Conservation (phyloP, 2,113 vertebrate genomes). For the Aegotheles bennettii region DNA sequence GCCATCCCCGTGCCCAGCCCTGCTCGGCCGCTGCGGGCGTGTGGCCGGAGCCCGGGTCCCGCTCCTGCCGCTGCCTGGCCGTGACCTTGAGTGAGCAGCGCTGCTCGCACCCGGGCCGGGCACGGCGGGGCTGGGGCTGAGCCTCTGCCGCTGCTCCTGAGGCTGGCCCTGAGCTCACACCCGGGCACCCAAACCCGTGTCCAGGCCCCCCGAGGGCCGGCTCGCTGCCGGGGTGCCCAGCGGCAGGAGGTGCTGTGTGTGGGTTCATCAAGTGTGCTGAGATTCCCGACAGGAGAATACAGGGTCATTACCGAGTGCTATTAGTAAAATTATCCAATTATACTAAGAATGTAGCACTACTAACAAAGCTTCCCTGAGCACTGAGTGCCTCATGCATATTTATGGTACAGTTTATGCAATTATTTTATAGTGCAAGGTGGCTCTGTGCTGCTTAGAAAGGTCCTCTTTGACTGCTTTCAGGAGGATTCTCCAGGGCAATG, state of each 20-base stretch:
- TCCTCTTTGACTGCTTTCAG: background rate
- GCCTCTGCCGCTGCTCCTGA: too few relatives aligned
- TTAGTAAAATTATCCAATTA: conserved; percentile 11
- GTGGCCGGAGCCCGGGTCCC: too few relatives aligned
- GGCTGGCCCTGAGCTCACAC: background rate
- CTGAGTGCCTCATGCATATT: background rate
- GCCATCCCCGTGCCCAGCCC: too few relatives aligned
- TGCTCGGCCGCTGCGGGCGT: too few relatives aligned
- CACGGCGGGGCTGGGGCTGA: too few relatives aligned
- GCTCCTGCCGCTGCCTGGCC: too few relatives aligned
- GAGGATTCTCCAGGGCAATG: background rate
- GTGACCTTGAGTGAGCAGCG: too few relatives aligned
- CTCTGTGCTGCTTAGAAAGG: background rate
- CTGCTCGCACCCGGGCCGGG: too few relatives aligned
- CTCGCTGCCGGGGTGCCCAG: too few relatives aligned
- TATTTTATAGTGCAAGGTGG: background rate
- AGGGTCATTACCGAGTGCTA: background rate
- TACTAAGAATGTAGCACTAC: background rate
- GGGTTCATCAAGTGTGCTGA: background rate
- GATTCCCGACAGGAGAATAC: background rate
- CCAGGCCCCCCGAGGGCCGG: background rate
- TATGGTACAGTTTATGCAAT: background rate
- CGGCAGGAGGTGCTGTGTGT: background rate
- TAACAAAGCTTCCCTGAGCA: background rate
- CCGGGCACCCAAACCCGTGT: background rate